Evolutionary conservation across 2,888 invertebrate species (phyloP), one percentile per base, ranked within the genome.

Genomic region (Phaonia tiefii): DNA sequence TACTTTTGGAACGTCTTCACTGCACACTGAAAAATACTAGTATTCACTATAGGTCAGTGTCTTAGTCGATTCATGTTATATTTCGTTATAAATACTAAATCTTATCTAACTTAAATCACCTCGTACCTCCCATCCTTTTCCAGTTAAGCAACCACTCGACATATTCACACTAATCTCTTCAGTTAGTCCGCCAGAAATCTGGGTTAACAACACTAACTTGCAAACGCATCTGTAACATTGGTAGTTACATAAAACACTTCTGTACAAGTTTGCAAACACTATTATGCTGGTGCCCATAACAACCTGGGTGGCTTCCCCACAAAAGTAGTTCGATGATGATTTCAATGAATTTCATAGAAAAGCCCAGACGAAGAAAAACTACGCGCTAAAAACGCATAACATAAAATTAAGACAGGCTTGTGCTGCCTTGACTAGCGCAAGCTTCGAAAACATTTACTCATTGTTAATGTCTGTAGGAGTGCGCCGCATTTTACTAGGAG

Each of bases 261-360:
- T 60, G 1, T 60, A 42, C 63, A 20, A 11, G 20, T 10, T 39
- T 22, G 11, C 63, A 17, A 63, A 11, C 42, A 72, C 73, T 67
- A 17, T 31, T 39, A 15, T 46, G 1, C 31, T 60, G 54, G 17
- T 46, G 31, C 1, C 49, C 17, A 60, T 65, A 73, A 56, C 69
- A 74, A 71, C 67, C 65, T 60, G 73, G 58, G 74, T 77, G 71
- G 70, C 77, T 44, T 44, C 66, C n/a, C 58, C 44, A 46, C 49
- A 49, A 78, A 72, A 75, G 67, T 78, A 67, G 65, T 65, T 73
- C 65, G 80, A 76, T 76, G 76, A 73, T 76, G 76, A 80, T 80
- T 80, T 76, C 76, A 69, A 70, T 54, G 39, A 2, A 54, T 54
- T 54, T 13, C 25, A 11, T 1, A 13, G 22, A 13, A 54, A 10